Conservation (phyloP, 2,888 invertebrate genomes). For the Calameuta idolon region DNA sequence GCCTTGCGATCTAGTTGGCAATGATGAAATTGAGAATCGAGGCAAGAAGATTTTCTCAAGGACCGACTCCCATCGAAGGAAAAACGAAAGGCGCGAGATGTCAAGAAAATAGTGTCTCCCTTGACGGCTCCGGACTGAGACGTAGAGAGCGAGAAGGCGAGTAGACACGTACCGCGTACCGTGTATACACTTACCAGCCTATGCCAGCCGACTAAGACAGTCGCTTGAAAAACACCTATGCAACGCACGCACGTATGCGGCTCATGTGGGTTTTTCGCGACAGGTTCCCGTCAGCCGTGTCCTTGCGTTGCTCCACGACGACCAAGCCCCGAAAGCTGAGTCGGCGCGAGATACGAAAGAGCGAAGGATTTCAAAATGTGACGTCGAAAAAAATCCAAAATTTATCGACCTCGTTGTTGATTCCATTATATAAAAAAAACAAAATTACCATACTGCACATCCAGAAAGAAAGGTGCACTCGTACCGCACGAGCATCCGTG, state of each 20-base stretch:
- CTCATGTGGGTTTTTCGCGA: slow-evolving; percentile 16
- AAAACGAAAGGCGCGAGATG: slow-evolving; percentile 62
- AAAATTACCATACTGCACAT: not conserved
- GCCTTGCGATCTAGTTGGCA: slow-evolving; percentile 38
- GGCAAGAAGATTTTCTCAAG: slow-evolving; percentile 63
- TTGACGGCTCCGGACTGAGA: not conserved
- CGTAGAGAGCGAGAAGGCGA: not conserved
- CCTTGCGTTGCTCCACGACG: not conserved
- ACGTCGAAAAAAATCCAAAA: not conserved
- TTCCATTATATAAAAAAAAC: too few relatives aligned
- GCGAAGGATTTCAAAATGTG: not conserved
- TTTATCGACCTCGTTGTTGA: not conserved
- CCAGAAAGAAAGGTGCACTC: not conserved
- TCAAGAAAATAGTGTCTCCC: slow-evolving; percentile 1
- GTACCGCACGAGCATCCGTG: not conserved
- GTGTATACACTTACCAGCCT: not conserved
- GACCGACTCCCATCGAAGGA: slow-evolving; percentile 56
- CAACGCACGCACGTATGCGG: not conserved
- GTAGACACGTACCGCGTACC: slow-evolving; percentile 7
- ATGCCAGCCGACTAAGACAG: not conserved
- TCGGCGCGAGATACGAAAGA: not conserved
- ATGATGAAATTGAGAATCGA: slow-evolving; percentile 62
- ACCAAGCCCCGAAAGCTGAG: slow-evolving; percentile 12
- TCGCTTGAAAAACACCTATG: not conserved
- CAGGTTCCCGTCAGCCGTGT: slow-evolving; percentile 17